Evolutionary conservation across 2,888 invertebrate genomes (phyloP).

Genomic region (Carabus problematicus): DNA sequence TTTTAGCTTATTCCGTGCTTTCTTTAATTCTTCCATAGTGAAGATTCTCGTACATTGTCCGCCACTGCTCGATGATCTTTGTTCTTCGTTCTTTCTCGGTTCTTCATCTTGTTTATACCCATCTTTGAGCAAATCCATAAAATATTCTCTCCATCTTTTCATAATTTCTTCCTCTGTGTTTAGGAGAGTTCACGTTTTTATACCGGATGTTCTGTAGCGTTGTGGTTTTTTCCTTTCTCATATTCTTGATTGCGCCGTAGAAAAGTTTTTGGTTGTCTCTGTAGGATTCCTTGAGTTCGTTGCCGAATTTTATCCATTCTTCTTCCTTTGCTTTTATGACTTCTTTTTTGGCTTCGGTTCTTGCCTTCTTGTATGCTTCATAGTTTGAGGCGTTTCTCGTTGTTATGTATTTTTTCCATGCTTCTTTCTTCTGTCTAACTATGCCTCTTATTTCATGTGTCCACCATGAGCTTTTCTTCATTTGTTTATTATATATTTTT

Average conservation of each 20-base stretch:
- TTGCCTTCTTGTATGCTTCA: slow-evolving; percentile 2
- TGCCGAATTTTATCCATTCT: slow-evolving; percentile 16
- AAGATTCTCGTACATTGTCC: not conserved
- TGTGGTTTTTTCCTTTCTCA: not conserved
- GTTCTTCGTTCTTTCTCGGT: not conserved
- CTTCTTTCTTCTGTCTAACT: slow-evolving; percentile 15
- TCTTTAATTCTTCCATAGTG: not conserved
- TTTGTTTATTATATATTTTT: too few relatives aligned
- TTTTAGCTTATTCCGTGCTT: not conserved
- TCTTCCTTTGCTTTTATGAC: slow-evolving; percentile 14
- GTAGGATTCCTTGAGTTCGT: not conserved
- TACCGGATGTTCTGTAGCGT: not conserved
- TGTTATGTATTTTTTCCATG: slow-evolving; percentile 20
- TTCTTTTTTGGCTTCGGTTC: slow-evolving; percentile 2
- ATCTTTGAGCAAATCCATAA: slow-evolving; percentile 4
- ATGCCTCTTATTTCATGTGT: too few relatives aligned
- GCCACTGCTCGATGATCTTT: not conserved
- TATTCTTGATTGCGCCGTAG: slow-evolving; percentile 16
- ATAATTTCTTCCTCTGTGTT: slow-evolving; percentile 16
- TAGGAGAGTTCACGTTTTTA: not conserved
- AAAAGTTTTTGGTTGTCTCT: slow-evolving; percentile 24
- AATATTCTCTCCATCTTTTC: slow-evolving; percentile 24
- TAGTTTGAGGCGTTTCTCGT: slow-evolving; percentile 3
- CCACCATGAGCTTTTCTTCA: too few relatives aligned
- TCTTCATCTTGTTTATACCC: not conserved